A percentile compares a stretch with the other conserved stretches of the same genome.
phyloP scores from a whole-genome alignment of 1,140 invertebrate species.

The Oreohelix idahoensis region DNA sequence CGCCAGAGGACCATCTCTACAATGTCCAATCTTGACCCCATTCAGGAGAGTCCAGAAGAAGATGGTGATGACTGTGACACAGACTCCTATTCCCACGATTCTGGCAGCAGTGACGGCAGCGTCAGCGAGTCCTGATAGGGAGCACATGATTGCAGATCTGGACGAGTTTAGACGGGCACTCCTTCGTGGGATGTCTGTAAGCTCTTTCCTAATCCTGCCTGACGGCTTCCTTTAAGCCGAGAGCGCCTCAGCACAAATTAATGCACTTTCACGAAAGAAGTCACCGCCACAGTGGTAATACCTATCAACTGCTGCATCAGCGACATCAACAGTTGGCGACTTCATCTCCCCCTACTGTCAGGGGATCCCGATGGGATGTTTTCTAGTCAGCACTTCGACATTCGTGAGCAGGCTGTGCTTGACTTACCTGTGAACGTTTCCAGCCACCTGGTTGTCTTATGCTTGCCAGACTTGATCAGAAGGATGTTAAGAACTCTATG shows the following conservation, averaged over 20 bases:
- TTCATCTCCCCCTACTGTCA: too few species aligned
- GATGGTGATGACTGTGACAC: constrained; percentile 51
- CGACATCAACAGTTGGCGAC: too few species aligned
- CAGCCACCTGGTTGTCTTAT: too few species aligned
- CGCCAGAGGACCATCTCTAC: constrained; percentile 66
- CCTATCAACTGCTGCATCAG: not conserved
- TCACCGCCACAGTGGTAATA: not conserved
- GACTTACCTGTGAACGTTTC: too few species aligned
- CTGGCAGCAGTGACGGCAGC: constrained; percentile 41
- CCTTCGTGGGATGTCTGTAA: not conserved
- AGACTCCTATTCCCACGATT: constrained; percentile 64
- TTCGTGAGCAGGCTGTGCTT: too few species aligned
- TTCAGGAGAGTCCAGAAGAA: constrained; percentile 67
- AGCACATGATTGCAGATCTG: not conserved
- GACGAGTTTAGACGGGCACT: not conserved
- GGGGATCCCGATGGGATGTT: too few species aligned
- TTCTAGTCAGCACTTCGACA: too few species aligned
- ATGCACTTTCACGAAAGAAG: too few species aligned
- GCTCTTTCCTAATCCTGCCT: not conserved
- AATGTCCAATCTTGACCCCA: constrained; percentile 69
- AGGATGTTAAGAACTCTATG: too few species aligned
- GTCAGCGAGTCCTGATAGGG: constrained; percentile 38
- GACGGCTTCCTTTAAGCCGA: too few species aligned
- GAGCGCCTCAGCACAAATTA: too few species aligned
- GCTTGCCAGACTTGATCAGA: too few species aligned